phyloP scores from a whole-genome alignment of 2,113 vertebrate species.

The Nibea albiflora region DNA sequence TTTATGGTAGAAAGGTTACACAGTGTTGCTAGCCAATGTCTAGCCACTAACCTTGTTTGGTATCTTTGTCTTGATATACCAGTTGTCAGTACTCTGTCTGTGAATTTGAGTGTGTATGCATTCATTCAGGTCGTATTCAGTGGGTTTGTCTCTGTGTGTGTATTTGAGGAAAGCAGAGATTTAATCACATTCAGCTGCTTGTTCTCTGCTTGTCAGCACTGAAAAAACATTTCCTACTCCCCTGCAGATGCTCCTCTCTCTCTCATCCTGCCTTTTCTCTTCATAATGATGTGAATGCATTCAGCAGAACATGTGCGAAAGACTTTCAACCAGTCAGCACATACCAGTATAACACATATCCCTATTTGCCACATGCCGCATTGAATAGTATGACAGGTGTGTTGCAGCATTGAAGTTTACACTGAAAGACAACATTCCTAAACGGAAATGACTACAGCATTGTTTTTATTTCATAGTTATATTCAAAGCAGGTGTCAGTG shows the following conservation, averaged over 20 bases:
- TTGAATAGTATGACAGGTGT: not conserved
- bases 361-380: not conserved
- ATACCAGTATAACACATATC: not conserved
- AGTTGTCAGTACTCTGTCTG: not conserved
- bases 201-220: conserved; percentile 53
- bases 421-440: not conserved
- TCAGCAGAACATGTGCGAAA: conserved; percentile 11
- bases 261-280: conserved; percentile 18
- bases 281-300: not conserved
- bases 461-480: not conserved
- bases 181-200: conserved; percentile 78
- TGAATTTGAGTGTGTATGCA: not conserved
- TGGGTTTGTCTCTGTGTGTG: not conserved
- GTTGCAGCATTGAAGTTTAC: not conserved
- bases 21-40: too few species aligned
- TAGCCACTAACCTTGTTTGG: too few species aligned
- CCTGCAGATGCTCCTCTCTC: conserved; percentile 10
- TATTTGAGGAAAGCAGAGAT: conserved; percentile 3
- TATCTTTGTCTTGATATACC: not conserved
- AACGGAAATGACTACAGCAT: not conserved
- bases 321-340: not conserved
- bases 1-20: too few species aligned
- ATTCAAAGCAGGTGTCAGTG: not conserved
- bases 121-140: not conserved
- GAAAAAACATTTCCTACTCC: conserved; percentile 47